These are phyloP conservation scores for Himalopsyche kuldschensis DNA, from an alignment of 2,888 invertebrate genomes.

Conservation along the genomic window DNA sequence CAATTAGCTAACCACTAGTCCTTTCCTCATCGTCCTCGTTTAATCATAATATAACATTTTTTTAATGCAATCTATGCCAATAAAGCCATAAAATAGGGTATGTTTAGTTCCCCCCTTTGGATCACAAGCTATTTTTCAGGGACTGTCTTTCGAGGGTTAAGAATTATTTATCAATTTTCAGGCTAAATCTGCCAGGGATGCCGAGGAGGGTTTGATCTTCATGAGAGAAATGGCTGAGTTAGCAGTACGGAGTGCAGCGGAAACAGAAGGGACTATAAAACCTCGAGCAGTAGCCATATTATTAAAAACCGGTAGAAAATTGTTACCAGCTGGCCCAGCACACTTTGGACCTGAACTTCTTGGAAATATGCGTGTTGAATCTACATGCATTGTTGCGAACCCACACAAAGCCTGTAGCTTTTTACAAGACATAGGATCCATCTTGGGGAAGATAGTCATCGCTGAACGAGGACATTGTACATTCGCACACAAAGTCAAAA, in stretches of 20 bases:
- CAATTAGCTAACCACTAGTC: too few relatives aligned
- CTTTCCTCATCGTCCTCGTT: too few relatives aligned
- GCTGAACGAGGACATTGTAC: conserved; percentile 91
- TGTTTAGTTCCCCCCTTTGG: too few relatives aligned
- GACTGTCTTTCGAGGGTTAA: too few relatives aligned
- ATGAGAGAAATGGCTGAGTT: conserved; percentile 97
- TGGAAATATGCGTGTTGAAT: conserved; percentile 66
- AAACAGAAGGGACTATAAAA: conserved; percentile 57
- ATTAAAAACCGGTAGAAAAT: not conserved
- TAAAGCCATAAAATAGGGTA: too few relatives aligned
- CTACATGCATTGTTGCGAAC: conserved; percentile 64
- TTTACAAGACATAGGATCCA: conserved; percentile 58
- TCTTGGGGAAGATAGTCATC: conserved; percentile 78
- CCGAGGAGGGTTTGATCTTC: conserved; percentile 89
- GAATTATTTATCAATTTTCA: conserved; percentile 46
- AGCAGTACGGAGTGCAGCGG: conserved; percentile 69
- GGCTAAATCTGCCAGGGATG: conserved; percentile 85
- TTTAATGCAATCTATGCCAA: too few relatives aligned
- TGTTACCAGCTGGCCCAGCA: conserved; percentile 78
- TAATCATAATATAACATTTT: too few relatives aligned
- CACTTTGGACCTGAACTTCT: conserved; percentile 84
- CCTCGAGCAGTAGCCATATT: conserved; percentile 46
- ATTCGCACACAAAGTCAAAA: conserved; percentile 91
- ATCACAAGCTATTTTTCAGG: too few relatives aligned
- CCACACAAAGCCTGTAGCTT: conserved; percentile 71